phyloP scores from a whole-genome alignment of 2,888 invertebrate genomes.

The Acronicta alni region DNA sequence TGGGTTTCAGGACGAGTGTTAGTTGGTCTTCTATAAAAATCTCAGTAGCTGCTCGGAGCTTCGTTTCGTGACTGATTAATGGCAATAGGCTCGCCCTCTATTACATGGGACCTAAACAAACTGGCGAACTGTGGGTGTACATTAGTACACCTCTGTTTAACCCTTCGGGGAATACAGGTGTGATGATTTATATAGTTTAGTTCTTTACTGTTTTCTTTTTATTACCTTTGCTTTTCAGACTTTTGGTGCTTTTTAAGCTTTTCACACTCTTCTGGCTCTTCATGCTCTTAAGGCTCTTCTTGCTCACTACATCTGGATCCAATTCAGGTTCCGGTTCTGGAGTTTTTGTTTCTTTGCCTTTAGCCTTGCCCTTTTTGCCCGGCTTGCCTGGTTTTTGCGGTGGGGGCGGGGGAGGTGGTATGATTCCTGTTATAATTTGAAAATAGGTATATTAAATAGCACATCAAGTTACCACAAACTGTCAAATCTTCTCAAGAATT shows the following conservation, averaged over 20 bases:
- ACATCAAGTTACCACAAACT: no score
- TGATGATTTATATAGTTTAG: neutral
- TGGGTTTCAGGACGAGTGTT: no score
- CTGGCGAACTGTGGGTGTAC: no score
- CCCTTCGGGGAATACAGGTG: no score
- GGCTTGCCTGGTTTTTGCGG: constrained; percentile 73
- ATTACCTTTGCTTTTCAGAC: constrained; percentile 26
- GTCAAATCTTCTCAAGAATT: no score
- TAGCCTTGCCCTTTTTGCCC: constrained; percentile 62
- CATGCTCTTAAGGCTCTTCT: constrained; percentile 50
- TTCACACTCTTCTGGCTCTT: constrained; percentile 61
- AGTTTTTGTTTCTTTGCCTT: constrained; percentile 15
- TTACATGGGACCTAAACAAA: no score
- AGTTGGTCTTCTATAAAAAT: no score
- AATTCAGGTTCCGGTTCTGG: constrained; percentile 40
- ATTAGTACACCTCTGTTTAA: no score
- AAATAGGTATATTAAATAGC: no score
- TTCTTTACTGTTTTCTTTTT: neutral
- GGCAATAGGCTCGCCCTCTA: no score
- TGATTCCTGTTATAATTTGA: constrained; percentile 65
- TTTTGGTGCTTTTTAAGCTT: constrained; percentile 31
- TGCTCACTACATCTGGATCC: constrained; percentile 13
- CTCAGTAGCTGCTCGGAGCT: no score
- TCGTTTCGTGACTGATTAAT: no score
- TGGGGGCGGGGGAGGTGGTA: constrained; percentile 81